Base-by-base conservation (phyloP, 1,140 invertebrate genomes). In the Drosophila yakuba region DNA sequence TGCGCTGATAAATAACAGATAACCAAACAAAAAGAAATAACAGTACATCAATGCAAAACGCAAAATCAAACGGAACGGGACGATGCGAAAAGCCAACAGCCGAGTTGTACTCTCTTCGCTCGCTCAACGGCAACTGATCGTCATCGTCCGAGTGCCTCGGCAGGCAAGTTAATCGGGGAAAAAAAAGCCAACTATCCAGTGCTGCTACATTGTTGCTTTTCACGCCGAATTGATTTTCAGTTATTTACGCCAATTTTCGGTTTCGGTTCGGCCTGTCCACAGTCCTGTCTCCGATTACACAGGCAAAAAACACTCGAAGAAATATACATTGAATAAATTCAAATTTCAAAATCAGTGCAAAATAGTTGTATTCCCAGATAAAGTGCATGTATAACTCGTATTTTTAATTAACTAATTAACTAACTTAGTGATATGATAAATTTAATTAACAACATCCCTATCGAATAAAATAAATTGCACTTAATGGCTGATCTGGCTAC, bases 201-300 rank as follows among this genome's bases (percentile, higher is more conserved):
- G 38, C 67, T 39, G 56, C 45, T 67, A 71, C 64, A 71, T 71
- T 71, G 60, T 52, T 59, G 58, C 71, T 74, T 78, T 88, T 83
- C 79, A 86, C 82, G 82, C 75, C 82, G 77, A 86, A 86, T 88
- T 86, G 83, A 88, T 86, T 86, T 88, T 82, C 66, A 86, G 83
- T 79, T 86, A 86, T 86, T 81, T 86, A 78, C 77, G 74, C 63
- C 83, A 82, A 82, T 88, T 82, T 78, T 69, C 64, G 61, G 61
- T 82, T 78, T 69, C 64, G 61, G 61, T 51, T 75, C 35, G 51
- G 51, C 39, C 39, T 74, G 44, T 56, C 69, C 39, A 44, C 60
- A 74, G 59, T 64, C 60, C 73, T 74, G 60, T 64, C 72, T 75
- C 73, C 54, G 48, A 75, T 75, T 75, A 75, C 73, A 44, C 41